These are phyloP conservation scores for Salvelinus sp. DNA, from an alignment of 2,113 vertebrate species.

Conservation along the genomic window DNA sequence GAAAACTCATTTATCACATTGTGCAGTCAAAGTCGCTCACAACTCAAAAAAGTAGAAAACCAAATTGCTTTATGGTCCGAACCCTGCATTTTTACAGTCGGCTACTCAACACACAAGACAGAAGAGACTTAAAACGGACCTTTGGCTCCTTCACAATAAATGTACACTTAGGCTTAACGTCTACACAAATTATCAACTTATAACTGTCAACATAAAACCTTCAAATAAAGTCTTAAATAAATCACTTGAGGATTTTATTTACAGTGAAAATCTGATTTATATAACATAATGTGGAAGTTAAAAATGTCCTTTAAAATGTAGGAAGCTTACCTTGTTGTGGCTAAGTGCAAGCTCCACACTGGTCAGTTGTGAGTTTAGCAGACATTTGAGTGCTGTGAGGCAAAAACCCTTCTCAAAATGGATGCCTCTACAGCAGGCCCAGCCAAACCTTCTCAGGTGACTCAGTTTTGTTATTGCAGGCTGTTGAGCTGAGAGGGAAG, in stretches of 20 bases:
- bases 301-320: neutral
- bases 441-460: slow-evolving; percentile 51
- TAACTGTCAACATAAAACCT: neutral
- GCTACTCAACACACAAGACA: slow-evolving; percentile 18
- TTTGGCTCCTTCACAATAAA: slow-evolving; percentile 34
- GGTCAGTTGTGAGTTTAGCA: neutral
- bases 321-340: slow-evolving; percentile 28
- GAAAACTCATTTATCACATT: neutral
- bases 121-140: slow-evolving; percentile 22
- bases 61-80: neutral
- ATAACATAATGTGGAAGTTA: too few relatives aligned
- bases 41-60: slow-evolving; percentile 7
- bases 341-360: neutral
- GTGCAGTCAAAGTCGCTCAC: neutral
- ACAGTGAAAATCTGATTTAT: neutral
- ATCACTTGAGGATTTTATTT: neutral
- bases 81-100: neutral
- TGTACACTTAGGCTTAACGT: neutral
- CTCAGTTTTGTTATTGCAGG: slow-evolving; percentile 32
- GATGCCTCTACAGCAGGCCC: slow-evolving; percentile 28
- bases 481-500: slow-evolving; percentile 30
- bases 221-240: neutral
- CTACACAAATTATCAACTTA: neutral
- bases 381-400: neutral
- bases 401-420: slow-evolving; percentile 47